These are phyloP conservation scores for Penelope pileata DNA, from an alignment of 2,113 vertebrate genomes.

Conservation along the genomic window DNA sequence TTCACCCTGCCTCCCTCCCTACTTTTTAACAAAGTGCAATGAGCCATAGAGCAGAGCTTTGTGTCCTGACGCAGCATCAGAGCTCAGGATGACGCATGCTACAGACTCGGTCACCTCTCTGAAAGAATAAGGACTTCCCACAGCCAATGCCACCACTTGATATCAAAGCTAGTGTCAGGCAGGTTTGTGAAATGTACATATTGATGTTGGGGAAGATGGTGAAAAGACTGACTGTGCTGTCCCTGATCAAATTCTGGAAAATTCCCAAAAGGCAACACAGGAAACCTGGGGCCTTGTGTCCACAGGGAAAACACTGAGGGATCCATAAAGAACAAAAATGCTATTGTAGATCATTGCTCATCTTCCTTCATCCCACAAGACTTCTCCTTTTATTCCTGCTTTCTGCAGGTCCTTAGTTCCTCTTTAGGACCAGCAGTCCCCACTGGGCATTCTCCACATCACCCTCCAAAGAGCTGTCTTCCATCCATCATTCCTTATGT, in stretches of 20 bases:
- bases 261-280: not conserved
- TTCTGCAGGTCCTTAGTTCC: not conserved
- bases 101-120: not conserved
- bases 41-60: not conserved
- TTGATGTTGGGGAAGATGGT: not conserved
- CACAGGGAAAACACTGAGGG: not conserved
- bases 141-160: not conserved
- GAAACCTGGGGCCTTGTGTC: not conserved
- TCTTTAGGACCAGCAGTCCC: not conserved
- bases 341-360: not conserved
- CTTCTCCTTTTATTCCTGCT: not conserved
- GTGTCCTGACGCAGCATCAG: not conserved
- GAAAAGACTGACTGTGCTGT: not conserved
- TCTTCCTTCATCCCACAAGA: not conserved
- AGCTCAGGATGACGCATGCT: accelerated
- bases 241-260: not conserved
- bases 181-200: not conserved
- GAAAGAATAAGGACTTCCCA: not conserved
- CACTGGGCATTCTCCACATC: no score
- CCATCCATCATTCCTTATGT: not conserved
- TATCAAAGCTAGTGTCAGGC: not conserved
- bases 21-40: not conserved
- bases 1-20: not conserved
- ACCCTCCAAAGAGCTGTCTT: not conserved
- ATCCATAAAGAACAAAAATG: not conserved